These are phyloP conservation scores for Heterodera carotae DNA, from an alignment of 1,140 invertebrate genomes.

Conservation along the genomic window DNA sequence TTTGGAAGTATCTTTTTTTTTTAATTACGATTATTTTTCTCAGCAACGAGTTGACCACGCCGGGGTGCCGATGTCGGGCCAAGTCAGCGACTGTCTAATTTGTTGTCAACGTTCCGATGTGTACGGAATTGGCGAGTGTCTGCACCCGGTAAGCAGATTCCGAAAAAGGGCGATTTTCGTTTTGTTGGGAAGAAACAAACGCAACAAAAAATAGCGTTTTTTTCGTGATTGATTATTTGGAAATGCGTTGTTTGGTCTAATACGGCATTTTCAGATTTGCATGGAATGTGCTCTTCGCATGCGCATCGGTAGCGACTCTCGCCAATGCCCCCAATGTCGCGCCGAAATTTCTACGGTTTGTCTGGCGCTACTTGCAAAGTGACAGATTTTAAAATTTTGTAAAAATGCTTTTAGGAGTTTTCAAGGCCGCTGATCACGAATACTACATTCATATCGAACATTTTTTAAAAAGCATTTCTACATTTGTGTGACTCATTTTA, in stretches of 20 bases:
- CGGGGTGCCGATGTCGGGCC: constrained; percentile 38
- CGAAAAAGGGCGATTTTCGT: too few species aligned
- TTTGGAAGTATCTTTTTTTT: neutral
- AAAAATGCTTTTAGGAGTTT: too few species aligned
- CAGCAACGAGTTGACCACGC: constrained; percentile 45
- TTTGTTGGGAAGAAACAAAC: too few species aligned
- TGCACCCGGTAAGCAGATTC: constrained; percentile 32
- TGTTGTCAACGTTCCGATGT: constrained; percentile 47
- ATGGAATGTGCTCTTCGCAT: constrained; percentile 48
- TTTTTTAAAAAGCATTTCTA: too few species aligned
- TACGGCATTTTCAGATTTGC: constrained; percentile 31
- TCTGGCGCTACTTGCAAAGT: too few species aligned
- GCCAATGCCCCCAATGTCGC: constrained; percentile 46
- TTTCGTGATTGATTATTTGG: neutral
- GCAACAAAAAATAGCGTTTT: too few species aligned
- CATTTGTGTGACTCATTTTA: too few species aligned
- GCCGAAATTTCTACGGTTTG: constrained; percentile 35
- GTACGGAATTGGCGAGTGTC: constrained; percentile 39
- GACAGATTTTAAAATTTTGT: too few species aligned
- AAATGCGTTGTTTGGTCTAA: neutral
- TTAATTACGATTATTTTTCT: constrained; percentile 7
- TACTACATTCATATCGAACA: too few species aligned
- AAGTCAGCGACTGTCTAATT: constrained; percentile 40
- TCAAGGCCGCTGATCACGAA: too few species aligned
- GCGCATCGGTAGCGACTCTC: constrained; percentile 34